Evolutionary conservation across 2,113 vertebrate genomes (phyloP).

Genomic region (Odobenus rosmarus): DNA sequence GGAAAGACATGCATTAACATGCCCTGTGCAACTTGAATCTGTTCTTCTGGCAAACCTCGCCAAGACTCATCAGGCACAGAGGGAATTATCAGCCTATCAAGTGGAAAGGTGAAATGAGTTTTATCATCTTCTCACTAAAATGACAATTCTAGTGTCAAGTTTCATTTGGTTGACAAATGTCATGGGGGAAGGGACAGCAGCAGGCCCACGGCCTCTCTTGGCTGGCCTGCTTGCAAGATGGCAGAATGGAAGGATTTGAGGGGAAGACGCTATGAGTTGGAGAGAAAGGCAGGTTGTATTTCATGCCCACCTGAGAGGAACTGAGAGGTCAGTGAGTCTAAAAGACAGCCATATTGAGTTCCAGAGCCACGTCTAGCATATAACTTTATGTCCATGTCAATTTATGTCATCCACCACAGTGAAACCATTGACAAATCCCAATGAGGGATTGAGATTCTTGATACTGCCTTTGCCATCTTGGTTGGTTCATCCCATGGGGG

Average conservation of each 20-base stretch:
- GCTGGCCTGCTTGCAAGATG: background rate
- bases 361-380: background rate
- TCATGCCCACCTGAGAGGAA: background rate
- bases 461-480: background rate
- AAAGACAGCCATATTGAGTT: background rate
- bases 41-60: background rate
- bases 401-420: background rate
- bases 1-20: background rate
- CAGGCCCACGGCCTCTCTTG: too few species aligned
- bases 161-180: constrained; percentile 63
- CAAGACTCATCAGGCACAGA: background rate
- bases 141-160: constrained; percentile 43
- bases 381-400: background rate
- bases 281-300: background rate
- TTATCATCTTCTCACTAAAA: constrained; percentile 54
- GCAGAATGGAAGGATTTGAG: background rate
- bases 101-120: constrained; percentile 62
- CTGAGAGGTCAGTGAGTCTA: background rate
- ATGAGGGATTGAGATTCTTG: background rate
- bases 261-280: fast-evolving
- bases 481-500: background rate
- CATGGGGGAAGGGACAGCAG: background rate
- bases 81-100: background rate
- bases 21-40: background rate
- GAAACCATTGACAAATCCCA: background rate